These are phyloP conservation scores for Eupelmus urozonus DNA, from an alignment of 2,888 invertebrate species.

Conservation along the genomic window DNA sequence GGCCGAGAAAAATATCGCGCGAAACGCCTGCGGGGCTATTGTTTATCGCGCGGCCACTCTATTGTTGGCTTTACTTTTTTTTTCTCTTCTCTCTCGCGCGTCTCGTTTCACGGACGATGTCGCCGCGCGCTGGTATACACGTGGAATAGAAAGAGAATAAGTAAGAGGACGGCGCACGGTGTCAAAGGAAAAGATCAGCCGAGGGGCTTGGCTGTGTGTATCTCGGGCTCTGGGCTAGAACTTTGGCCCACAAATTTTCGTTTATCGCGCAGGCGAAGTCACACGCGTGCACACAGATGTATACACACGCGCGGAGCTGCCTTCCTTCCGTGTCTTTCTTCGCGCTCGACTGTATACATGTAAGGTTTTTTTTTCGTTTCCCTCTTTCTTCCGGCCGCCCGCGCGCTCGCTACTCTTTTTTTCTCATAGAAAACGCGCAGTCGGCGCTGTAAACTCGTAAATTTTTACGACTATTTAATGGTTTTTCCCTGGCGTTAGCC, in stretches of 20 bases:
- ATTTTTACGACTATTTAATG: slow-evolving; percentile 55
- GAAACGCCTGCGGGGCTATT: slow-evolving; percentile 31
- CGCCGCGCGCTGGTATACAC: background rate
- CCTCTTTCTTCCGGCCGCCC: background rate
- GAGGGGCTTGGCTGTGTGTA: slow-evolving; percentile 7
- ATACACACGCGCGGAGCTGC: no score
- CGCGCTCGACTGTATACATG: background rate
- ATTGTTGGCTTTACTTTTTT: background rate
- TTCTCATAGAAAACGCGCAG: background rate
- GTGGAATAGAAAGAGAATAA: slow-evolving; percentile 17
- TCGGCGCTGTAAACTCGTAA: slow-evolving; percentile 51
- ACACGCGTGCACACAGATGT: background rate
- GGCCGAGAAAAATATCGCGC: slow-evolving; percentile 42
- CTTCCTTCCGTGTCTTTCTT: slow-evolving; percentile 46
- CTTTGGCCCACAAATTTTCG: slow-evolving; percentile 52
- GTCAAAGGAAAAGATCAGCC: slow-evolving; percentile 24
- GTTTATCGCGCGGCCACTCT: slow-evolving; percentile 28
- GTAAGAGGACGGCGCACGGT: background rate
- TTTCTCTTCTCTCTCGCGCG: background rate
- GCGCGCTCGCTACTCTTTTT: background rate
- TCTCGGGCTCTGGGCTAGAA: background rate
- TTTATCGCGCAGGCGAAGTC: slow-evolving; percentile 38
- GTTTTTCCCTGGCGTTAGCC: slow-evolving; percentile 35
- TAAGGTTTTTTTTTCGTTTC: background rate
- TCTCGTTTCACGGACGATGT: slow-evolving; percentile 28